Conservation (phyloP, 2,797 vertebrate species). For the Oryzias dopingdopingensis region DNA sequence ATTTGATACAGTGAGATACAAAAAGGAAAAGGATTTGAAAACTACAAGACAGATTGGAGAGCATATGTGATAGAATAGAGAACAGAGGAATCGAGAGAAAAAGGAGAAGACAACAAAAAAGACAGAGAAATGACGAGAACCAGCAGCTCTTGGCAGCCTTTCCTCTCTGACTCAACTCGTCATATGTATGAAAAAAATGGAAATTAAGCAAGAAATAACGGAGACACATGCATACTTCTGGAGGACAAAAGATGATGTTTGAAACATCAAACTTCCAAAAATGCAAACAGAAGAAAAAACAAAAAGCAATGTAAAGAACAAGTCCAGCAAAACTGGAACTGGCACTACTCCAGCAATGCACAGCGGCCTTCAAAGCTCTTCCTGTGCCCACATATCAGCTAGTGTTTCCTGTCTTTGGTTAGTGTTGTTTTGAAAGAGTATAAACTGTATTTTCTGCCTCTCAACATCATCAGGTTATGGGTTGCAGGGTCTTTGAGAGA, state of each 20-base stretch:
- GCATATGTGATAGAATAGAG: slow-evolving; percentile 32
- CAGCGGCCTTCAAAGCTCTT: slow-evolving; percentile 70
- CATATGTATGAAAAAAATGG: slow-evolving; percentile 44
- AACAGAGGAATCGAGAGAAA: slow-evolving; percentile 52
- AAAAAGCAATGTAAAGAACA: slow-evolving; percentile 10
- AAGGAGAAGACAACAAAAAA: slow-evolving; percentile 37
- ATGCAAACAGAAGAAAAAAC: slow-evolving; percentile 15
- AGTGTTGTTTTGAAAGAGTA: slow-evolving; percentile 68
- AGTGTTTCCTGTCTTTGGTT: slow-evolving; percentile 69
- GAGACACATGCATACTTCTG: slow-evolving; percentile 39
- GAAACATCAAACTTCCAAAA: slow-evolving; percentile 30
- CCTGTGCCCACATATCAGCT: slow-evolving; percentile 68
- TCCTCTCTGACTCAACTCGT: slow-evolving; percentile 55
- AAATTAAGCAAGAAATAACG: slow-evolving; percentile 22
- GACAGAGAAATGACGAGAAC: slow-evolving; percentile 54
- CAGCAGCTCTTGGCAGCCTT: slow-evolving; percentile 54
- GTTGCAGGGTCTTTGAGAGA: slow-evolving; percentile 56
- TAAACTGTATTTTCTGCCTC: slow-evolving; percentile 74
- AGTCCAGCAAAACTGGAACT: slow-evolving; percentile 37
- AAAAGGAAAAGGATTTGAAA: slow-evolving; percentile 46
- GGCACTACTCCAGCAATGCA: slow-evolving; percentile 48
- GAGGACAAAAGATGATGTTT: slow-evolving; percentile 34
- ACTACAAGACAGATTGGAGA: slow-evolving; percentile 39
- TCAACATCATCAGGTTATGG: slow-evolving; percentile 60
- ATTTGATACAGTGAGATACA: slow-evolving; percentile 43